Conservation (phyloP, 1,140 invertebrate species). For the Aphelenchoides besseyi region DNA sequence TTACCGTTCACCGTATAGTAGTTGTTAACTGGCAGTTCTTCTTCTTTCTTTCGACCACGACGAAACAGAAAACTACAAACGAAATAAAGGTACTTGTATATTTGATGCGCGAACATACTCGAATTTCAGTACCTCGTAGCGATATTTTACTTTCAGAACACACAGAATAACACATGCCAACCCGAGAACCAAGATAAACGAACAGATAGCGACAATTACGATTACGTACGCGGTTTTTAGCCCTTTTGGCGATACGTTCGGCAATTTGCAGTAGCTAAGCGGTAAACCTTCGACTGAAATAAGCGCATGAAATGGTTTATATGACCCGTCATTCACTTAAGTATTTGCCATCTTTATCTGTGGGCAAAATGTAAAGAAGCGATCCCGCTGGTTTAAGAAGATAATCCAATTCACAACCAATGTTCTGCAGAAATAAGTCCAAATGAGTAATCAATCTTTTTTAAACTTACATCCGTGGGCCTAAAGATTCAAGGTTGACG, state of each 20-base stretch:
- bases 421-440: too few relatives aligned
- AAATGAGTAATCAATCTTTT: too few relatives aligned
- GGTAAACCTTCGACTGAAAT: too few relatives aligned
- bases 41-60: neutral
- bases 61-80: constrained; percentile 3
- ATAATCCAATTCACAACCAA: constrained; percentile 13
- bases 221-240: neutral
- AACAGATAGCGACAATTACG: neutral
- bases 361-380: neutral
- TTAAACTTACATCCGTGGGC: neutral
- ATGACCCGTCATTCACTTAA: too few relatives aligned
- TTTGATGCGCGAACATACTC: neutral
- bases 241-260: too few relatives aligned
- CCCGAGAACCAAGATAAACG: neutral
- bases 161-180: constrained; percentile 9
- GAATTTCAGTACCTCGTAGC: neutral
- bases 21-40: neutral
- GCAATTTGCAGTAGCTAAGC: too few relatives aligned
- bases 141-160: constrained; percentile 11
- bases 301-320: too few relatives aligned
- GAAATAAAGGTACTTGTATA: neutral
- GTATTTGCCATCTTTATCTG: constrained; percentile 5
- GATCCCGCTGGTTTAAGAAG: neutral
- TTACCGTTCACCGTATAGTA: constrained; percentile 6
- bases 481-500: too few relatives aligned